Evolutionary conservation across 2,113 vertebrate species (phyloP).

Genomic region (Lagenorhynchus albirostris): DNA sequence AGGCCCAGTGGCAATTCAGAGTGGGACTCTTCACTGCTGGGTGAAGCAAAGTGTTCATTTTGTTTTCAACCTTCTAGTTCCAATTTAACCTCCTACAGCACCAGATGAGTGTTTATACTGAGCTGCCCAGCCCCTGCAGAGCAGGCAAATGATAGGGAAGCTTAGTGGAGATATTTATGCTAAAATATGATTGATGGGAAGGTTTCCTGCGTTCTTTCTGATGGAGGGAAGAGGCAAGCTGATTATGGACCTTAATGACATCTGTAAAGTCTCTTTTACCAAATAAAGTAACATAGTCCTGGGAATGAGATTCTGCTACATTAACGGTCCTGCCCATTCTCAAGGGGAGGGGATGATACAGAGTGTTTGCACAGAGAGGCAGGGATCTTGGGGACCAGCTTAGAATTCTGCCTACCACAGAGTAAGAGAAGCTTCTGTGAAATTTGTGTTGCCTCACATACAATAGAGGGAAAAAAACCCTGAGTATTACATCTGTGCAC

Average conservation of each 20-base stretch:
- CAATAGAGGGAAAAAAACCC: accelerated
- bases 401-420: background rate
- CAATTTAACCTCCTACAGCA: background rate
- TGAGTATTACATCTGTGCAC: background rate
- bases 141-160: background rate
- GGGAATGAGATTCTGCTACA: background rate
- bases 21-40: background rate
- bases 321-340: background rate
- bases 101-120: no score
- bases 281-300: background rate
- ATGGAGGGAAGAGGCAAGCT: background rate
- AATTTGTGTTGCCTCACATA: background rate
- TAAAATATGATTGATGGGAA: background rate
- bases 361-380: accelerated
- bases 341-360: background rate
- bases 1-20: background rate
- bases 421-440: background rate
- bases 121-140: background rate
- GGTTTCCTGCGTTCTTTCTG: background rate
- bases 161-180: background rate
- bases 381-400: background rate
- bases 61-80: background rate
- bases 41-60: background rate
- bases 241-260: background rate
- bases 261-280: background rate